Conservation (phyloP, 2,113 vertebrate species). For the Engystomops pustulosus region DNA sequence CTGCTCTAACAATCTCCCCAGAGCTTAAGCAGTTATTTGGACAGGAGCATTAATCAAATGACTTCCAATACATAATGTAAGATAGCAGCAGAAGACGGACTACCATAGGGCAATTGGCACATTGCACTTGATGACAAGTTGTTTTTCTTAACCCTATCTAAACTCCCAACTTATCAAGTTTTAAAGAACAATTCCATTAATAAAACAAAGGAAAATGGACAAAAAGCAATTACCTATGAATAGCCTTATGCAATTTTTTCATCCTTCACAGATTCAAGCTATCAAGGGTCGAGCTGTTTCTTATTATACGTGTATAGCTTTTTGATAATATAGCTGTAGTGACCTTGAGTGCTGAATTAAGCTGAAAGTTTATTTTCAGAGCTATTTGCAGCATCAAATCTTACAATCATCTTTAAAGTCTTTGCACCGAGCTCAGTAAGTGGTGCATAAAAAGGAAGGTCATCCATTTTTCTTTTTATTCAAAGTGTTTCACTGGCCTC, state of each 20-base stretch:
- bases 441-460: slow-evolving; percentile 56
- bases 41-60: slow-evolving; percentile 58
- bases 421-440: slow-evolving; percentile 43
- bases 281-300: slow-evolving; percentile 46
- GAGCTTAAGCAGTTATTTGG: slow-evolving; percentile 47
- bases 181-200: slow-evolving; percentile 4
- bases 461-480: slow-evolving; percentile 47
- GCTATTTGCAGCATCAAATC: slow-evolving; percentile 54
- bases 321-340: slow-evolving; percentile 58
- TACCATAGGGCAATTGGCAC: slow-evolving; percentile 48
- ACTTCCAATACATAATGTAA: slow-evolving; percentile 34
- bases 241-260: slow-evolving; percentile 49
- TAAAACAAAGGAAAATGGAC: background rate
- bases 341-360: slow-evolving; percentile 59
- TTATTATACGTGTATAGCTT: slow-evolving; percentile 56
- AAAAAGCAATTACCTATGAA: slow-evolving; percentile 59
- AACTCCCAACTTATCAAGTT: slow-evolving; percentile 47
- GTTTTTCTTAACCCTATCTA: slow-evolving; percentile 46
- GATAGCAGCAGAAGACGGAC: background rate
- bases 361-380: slow-evolving; percentile 58
- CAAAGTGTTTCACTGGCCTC: slow-evolving; percentile 31
- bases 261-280: slow-evolving; percentile 55
- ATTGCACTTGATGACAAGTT: background rate
- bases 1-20: slow-evolving; percentile 43
- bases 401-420: slow-evolving; percentile 54